Evolutionary conservation across 2,113 vertebrate genomes (phyloP).

Genomic region (Ovis canadensis): DNA sequence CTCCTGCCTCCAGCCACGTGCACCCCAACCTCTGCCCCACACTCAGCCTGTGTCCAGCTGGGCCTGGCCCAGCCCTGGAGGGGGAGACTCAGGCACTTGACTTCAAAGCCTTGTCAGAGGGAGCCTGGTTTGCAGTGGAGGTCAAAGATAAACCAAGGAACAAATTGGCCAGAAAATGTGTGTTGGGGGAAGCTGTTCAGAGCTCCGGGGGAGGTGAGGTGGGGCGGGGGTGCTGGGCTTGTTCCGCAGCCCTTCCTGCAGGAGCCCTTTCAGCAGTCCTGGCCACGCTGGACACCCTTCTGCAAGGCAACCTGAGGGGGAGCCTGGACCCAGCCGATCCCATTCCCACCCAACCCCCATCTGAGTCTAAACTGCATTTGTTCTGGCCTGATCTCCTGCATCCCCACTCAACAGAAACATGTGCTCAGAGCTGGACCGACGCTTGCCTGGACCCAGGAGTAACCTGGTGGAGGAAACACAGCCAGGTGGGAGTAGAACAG

Average conservation of each 20-base stretch:
- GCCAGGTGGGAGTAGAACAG: not conserved
- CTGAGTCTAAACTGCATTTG: not conserved
- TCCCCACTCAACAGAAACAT: not conserved
- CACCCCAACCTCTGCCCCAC: conserved; percentile 37
- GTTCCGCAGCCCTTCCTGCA: not conserved
- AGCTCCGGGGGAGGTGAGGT: not conserved
- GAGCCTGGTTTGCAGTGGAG: conserved; percentile 53
- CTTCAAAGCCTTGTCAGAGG: conserved; percentile 67
- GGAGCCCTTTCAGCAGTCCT: not conserved
- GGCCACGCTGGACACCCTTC: not conserved
- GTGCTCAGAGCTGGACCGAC: not conserved
- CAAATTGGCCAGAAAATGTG: conserved; percentile 32
- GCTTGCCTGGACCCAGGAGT: not conserved
- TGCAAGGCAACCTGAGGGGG: not conserved
- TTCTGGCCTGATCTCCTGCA: not conserved
- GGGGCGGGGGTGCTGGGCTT: not conserved
- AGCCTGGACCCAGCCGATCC: not conserved
- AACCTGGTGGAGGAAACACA: not conserved
- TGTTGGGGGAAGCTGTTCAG: not conserved
- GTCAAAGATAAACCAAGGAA: conserved; percentile 64
- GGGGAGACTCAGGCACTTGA: conserved; percentile 52
- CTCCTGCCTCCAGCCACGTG: not conserved
- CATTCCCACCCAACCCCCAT: not conserved
- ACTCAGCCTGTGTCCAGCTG: conserved; percentile 48
- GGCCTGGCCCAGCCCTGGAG: conserved; percentile 14